Conservation (phyloP, 2,888 invertebrate species). For the Tuta absoluta region DNA sequence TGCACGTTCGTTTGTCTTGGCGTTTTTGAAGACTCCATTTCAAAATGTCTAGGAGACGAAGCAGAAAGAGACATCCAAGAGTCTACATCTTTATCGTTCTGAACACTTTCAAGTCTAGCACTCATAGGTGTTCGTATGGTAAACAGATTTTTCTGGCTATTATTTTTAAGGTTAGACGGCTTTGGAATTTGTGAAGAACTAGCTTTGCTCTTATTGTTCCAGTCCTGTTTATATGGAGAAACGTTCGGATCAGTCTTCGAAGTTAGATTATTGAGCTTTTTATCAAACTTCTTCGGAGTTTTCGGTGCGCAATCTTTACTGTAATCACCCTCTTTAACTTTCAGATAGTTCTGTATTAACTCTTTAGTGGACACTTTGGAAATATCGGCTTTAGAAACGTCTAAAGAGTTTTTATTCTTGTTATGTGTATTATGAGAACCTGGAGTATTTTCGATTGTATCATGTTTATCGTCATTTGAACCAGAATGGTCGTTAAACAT, state of each 20-base stretch:
- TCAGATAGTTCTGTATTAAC: conserved; percentile 72
- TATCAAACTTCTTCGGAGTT: conserved; percentile 55
- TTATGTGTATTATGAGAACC: conserved; percentile 25
- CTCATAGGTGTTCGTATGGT: conserved; percentile 58
- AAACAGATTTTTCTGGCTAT: conserved; percentile 58
- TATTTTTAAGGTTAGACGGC: conserved; percentile 51
- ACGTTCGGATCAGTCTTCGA: conserved; percentile 48
- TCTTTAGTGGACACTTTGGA: conserved; percentile 73
- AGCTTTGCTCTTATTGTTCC: conserved; percentile 61
- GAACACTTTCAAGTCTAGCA: conserved; percentile 68
- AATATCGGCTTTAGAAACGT: conserved; percentile 55
- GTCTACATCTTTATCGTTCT: conserved; percentile 73
- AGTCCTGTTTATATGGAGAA: conserved; percentile 53
- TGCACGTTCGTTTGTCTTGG: conserved; percentile 20
- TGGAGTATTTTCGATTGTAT: conserved; percentile 44
- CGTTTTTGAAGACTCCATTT: conserved; percentile 38
- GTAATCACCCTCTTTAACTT: conserved; percentile 71
- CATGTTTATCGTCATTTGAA: conserved; percentile 48
- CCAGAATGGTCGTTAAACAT: conserved; percentile 66
- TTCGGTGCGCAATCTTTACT: conserved; percentile 47
- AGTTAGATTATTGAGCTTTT: conserved; percentile 50
- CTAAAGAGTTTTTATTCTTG: conserved; percentile 46
- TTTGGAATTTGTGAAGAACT: conserved; percentile 43
- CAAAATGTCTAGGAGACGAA: conserved; percentile 61
- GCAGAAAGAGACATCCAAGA: conserved; percentile 76